Conservation (phyloP, 2,113 vertebrate species). For the Pelecanus crispus region DNA sequence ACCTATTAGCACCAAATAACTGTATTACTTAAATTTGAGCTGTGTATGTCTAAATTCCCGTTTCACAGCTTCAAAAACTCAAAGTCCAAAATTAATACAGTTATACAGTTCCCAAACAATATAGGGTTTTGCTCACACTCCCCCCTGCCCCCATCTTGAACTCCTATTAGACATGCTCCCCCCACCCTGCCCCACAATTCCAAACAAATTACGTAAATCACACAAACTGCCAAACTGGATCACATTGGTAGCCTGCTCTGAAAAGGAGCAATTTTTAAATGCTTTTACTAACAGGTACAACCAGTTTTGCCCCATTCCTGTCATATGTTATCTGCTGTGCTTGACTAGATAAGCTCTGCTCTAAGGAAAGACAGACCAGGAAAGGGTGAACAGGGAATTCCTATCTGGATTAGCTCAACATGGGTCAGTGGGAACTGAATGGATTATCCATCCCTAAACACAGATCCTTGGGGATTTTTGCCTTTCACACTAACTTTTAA, state of each 20-base stretch:
- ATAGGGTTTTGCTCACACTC: neutral
- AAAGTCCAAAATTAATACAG: neutral
- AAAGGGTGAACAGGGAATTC: neutral
- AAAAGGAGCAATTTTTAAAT: neutral
- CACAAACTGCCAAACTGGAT: neutral
- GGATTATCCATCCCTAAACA: neutral
- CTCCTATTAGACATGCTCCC: neutral
- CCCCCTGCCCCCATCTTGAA: neutral
- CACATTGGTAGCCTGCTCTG: neutral
- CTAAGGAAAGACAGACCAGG: neutral
- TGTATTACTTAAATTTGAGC: neutral
- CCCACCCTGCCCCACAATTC: too few species aligned
- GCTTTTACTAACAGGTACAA: conserved; percentile 11
- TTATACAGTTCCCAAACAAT: neutral
- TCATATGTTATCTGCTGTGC: neutral
- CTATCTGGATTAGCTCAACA: neutral
- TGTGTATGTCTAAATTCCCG: rapidly evolving
- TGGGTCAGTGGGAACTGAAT: neutral
- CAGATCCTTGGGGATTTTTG: neutral
- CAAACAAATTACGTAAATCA: neutral
- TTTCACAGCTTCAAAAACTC: neutral
- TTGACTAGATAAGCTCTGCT: conserved; percentile 7
- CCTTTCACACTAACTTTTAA: neutral
- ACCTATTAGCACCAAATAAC: neutral
- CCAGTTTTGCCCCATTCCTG: conserved; percentile 25